Base-by-base conservation (phyloP, 2,113 vertebrate genomes). In the Prunella fulvescens region DNA sequence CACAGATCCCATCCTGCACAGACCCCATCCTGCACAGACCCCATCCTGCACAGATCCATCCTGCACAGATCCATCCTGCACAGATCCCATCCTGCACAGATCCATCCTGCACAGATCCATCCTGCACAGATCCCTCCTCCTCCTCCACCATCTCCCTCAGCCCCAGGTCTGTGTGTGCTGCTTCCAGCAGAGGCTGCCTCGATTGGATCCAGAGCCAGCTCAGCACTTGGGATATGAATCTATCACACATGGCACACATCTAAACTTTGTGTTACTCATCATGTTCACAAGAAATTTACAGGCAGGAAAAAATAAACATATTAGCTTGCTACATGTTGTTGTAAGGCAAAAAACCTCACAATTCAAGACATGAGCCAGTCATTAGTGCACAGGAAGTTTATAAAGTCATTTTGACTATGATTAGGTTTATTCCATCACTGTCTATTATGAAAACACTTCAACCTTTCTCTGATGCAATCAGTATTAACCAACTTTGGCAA, bases 211-310 rank as follows among this genome's bases (percentile, higher is more conserved):
- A 90, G 92, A 73, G 74, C 50, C 61, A 79, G 72, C 81, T 53
- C 8, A 7, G 86, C 0, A 3, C 81, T 60, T 16, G 70, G 66
- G 79, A 54, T 28, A 20, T 4, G 84, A 85, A 81, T 72, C 88
- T 24, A 29, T 48, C 79, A 61, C 95, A 94, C 85, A 42, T 90
- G 82, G 88, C 57, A 61, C 47, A 67, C 71, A 78, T 76, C 86
- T 65, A 33, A 61, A 65, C 90, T 72, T 26, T 6, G 67, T 73
- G 67, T 47, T 80, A 70, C 85, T 81, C 80, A 29, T 70, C 54
- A 29, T 71, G 76, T 83, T 97, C 87, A 83, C 91, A 86, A 84
- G 80, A 71, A 66, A 92, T 77, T 84, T 83, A 86, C 44, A 83
- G 71, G 83, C 86, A 78, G 82, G 81, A 88, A 83, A 73, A 91